Percentiles rank a stretch among this genome's conserved stretches.
phyloP scores from a whole-genome alignment of 1,140 invertebrate genomes.

The Onthophagus taurus region DNA sequence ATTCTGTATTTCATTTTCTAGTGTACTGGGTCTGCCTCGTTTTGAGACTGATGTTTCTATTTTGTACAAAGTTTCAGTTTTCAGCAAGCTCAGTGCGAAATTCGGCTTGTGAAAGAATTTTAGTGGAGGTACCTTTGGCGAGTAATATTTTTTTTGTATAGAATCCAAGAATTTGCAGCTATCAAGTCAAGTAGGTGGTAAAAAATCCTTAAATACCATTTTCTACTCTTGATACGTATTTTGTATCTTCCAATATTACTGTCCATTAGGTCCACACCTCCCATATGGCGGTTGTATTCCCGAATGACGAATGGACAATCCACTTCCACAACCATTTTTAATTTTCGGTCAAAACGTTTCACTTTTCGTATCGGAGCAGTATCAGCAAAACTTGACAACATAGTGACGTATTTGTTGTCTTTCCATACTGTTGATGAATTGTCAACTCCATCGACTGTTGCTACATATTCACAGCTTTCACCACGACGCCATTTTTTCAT shows the following conservation, averaged over 20 bases:
- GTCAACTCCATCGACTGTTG: background rate
- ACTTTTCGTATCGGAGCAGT: background rate
- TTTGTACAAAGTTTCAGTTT: conserved; percentile 8
- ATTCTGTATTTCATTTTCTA: conserved; percentile 17
- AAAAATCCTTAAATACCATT: conserved; percentile 29
- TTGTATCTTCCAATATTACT: conserved; percentile 38
- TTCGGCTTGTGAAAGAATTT: conserved; percentile 8
- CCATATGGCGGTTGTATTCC: conserved; percentile 17
- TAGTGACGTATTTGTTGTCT: conserved; percentile 1
- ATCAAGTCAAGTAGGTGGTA: conserved; percentile 26
- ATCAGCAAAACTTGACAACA: conserved; percentile 3
- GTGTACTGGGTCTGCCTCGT: conserved; percentile 1
- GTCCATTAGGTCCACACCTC: conserved; percentile 36
- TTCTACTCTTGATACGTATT: conserved; percentile 34
- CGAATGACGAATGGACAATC: background rate
- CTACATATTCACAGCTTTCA: conserved; percentile 37
- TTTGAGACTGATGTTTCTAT: conserved; percentile 1
- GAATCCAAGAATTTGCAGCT: conserved; percentile 23
- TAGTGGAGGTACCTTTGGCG: background rate
- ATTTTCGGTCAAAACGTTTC: conserved; percentile 1
- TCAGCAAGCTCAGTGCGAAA: conserved; percentile 20
- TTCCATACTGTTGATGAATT: background rate
- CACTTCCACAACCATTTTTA: conserved; percentile 5
- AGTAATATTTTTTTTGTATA: conserved; percentile 14
- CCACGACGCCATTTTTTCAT: conserved; percentile 4